Evolutionary conservation across 2,888 invertebrate species (phyloP), one percentile per base, ranked within the genome.

Genomic region (Chesias legatella): DNA sequence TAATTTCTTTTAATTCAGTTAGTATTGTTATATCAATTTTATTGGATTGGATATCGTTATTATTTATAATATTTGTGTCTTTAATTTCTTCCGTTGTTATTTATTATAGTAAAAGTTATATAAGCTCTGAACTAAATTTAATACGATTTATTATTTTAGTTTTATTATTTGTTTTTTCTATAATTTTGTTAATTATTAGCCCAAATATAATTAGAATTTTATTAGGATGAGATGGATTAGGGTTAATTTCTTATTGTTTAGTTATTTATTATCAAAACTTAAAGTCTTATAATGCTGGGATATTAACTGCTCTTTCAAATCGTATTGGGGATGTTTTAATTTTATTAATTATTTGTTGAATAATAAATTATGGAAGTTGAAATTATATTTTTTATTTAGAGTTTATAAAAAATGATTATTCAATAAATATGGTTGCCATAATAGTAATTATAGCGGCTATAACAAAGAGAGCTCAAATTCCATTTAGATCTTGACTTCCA

Each of bases 391-490:
- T 79, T 89, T 88, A 88, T 80, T 64, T 88, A 66, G 74, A 86
- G 56, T 80, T 89, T 76, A 88, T 89, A 64, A 66, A 62, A 53
- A 73, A 63, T 73, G 77, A 83, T 78, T 75, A 39, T 53, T 59
- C 57, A 42, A 90, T 89, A 68, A 54, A 53, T 57, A 63, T 89
- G 59, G 73, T 89, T 73, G 66, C 69, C 0, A 6, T 55, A n/a
- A 79, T 90, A 60, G 65, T 89, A 50, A 78, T 84, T 67, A 73
- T 89, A 56, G 91, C 91, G 0, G 88, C 90, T 35, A 90, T 93
- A 82, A 94, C 94, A 45, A 94, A 94, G 79, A 94, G 94, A 56
- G 94, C 94, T 67, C 94, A 94, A 77, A 91, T 94, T 89, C 94
- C 94, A 30, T 95, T 94, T 92, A 93, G 92, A 48, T 90, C 92